Evolutionary conservation across 2,797 vertebrate genomes (phyloP), one percentile per base, ranked within the genome.

Genomic region (Lophius americanus): DNA sequence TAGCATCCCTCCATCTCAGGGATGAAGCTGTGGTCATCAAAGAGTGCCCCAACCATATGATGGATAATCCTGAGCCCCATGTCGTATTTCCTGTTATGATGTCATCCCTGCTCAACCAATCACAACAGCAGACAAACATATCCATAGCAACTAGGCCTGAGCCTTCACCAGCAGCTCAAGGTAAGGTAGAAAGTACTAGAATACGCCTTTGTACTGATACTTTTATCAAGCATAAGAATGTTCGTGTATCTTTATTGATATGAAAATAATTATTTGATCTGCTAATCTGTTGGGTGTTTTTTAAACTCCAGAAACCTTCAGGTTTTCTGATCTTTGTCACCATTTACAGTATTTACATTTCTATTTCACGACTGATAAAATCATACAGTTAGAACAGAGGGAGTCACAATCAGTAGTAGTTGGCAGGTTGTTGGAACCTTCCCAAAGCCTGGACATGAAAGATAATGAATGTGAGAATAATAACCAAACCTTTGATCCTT

Each of bases 1-100:
- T 96, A 64, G 93, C 93, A 79, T 92, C 94, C 0, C 90, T 95
- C 70, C 94, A 95, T 69, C 94, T 94, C 82, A 92, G 91, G 10
- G 94, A 96, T 0, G 93, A 93, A 8, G 92, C 94, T 84, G 86
- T 90, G 36, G 94, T 93, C 0, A 76, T 93, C 88, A 93, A 93
- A 0, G 90, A 95, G 73, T 90, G 93, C 66, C 90, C 89, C 39
- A 89, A 93, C 76, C 94, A 94, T 84, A 94, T 91, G 23, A 94
- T 90, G 0, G 94, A 96, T 85, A 94, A 95, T 75, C 94, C 94
- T 0, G 92, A 94, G 71, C 93, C 93, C 67, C 89, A 93, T 81
- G 94, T 92, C 50, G 80, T 91, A 50, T 88, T 90, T 57, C 91
- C 94, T 0, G 89, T 91, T 67, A 91, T 92, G 79, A 93, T 89